phyloP scores from a whole-genome alignment of 1,140 invertebrate genomes.

The Portunus trituberculatus region DNA sequence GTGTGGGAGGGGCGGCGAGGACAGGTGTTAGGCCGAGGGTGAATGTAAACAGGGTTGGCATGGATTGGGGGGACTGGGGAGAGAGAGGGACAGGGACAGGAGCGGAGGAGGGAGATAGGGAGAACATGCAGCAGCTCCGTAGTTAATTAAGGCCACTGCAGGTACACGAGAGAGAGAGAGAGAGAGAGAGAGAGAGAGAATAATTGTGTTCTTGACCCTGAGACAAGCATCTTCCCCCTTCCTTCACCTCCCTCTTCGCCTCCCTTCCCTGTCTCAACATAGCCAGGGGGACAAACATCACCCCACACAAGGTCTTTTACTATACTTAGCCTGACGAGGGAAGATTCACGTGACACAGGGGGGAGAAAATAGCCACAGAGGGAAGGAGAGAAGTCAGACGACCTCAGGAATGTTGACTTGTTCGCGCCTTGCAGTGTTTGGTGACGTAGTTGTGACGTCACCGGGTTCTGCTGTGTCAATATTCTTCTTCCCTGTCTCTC shows the following conservation, averaged over 20 bases:
- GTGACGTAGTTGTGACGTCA: constrained; percentile 59
- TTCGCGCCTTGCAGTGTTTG: neutral
- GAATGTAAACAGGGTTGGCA: no score
- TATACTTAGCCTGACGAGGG: neutral
- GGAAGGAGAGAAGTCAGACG: neutral
- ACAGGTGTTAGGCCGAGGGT: no score
- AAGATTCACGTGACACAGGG: neutral
- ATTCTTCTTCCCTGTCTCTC: neutral
- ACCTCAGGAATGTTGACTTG: neutral
- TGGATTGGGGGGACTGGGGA: no score
- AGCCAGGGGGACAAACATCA: neutral
- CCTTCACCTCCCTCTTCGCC: neutral
- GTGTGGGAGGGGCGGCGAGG: neutral
- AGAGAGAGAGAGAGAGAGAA: neutral
- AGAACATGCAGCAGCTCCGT: neutral
- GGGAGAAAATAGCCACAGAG: neutral
- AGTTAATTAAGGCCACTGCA: neutral
- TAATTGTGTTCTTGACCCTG: neutral
- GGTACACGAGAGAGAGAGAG: neutral
- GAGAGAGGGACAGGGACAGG: neutral
- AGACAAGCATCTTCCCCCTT: neutral
- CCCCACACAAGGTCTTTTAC: neutral
- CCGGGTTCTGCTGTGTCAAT: neutral
- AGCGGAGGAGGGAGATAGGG: neutral
- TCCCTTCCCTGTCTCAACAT: no score